Evolutionary conservation across 2,888 invertebrate genomes (phyloP).

Genomic region (Heliconius aoede): DNA sequence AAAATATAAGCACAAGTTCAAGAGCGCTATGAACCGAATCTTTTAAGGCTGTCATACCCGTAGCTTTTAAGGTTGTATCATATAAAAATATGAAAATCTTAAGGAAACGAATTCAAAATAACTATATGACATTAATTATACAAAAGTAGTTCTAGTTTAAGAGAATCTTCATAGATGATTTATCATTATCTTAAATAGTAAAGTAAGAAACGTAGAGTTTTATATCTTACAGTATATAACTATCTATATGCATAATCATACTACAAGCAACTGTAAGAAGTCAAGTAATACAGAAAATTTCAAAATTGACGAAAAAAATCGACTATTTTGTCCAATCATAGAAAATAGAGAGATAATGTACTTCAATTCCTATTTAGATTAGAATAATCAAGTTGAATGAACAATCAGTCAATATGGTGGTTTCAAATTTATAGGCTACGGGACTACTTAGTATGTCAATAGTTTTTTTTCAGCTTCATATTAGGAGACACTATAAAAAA

Average conservation of each 20-base stretch:
- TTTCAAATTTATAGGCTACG: neutral
- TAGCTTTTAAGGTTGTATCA: slow-evolving; percentile 9
- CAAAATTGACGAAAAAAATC: neutral
- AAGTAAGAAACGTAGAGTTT: neutral
- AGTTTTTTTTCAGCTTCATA: no score
- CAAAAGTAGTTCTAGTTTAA: neutral
- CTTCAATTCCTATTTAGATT: slow-evolving; percentile 1
- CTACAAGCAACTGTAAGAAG: neutral
- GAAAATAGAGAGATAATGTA: neutral
- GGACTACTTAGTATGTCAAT: no score
- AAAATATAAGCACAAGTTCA: slow-evolving; percentile 60
- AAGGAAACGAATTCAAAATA: no score
- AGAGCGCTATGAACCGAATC: slow-evolving; percentile 52
- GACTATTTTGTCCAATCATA: neutral
- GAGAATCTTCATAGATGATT: neutral
- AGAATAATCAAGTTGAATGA: neutral
- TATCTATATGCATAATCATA: no score
- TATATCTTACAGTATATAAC: neutral
- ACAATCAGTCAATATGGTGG: neutral
- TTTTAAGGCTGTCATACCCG: no score
- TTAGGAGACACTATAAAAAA: no score
- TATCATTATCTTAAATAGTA: neutral
- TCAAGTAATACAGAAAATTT: neutral
- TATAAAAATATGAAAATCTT: neutral
- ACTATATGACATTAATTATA: neutral